These are phyloP conservation scores for Hypanus sabinus DNA, from an alignment of 2,113 vertebrate species.

Conservation along the genomic window DNA sequence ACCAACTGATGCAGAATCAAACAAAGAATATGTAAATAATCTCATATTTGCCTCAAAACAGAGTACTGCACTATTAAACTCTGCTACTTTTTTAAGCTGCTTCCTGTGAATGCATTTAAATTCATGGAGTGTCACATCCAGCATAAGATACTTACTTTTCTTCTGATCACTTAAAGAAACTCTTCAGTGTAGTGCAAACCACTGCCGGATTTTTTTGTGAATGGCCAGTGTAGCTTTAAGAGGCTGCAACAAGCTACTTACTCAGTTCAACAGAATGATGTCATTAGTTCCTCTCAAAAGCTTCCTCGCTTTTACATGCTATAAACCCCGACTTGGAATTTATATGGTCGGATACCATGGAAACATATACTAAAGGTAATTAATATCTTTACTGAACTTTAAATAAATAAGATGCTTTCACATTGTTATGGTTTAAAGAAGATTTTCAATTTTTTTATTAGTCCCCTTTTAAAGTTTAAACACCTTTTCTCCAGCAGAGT, in stretches of 20 bases:
- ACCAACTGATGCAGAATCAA: not conserved
- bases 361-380: constrained; percentile 20
- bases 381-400: not conserved
- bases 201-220: not conserved
- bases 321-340: not conserved
- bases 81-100: not conserved
- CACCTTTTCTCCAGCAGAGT: not conserved
- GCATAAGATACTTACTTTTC: not conserved
- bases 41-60: not conserved
- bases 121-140: not conserved
- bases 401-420: not conserved
- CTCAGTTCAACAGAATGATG: constrained; percentile 19
- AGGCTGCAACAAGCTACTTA: not conserved
- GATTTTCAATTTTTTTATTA: not conserved
- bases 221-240: constrained; percentile 20
- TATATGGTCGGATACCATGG: not conserved
- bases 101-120: constrained; percentile 3
- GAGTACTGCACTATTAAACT: not conserved
- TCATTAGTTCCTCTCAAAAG: not conserved
- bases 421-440: not conserved
- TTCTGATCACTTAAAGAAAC: not conserved
- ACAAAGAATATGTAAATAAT: not conserved
- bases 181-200: not conserved
- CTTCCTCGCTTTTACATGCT: not conserved
- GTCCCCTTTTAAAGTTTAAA: too few species aligned